These are phyloP conservation scores for Molossus alvarezi DNA, from an alignment of 2,797 vertebrate genomes.

Conservation along the genomic window DNA sequence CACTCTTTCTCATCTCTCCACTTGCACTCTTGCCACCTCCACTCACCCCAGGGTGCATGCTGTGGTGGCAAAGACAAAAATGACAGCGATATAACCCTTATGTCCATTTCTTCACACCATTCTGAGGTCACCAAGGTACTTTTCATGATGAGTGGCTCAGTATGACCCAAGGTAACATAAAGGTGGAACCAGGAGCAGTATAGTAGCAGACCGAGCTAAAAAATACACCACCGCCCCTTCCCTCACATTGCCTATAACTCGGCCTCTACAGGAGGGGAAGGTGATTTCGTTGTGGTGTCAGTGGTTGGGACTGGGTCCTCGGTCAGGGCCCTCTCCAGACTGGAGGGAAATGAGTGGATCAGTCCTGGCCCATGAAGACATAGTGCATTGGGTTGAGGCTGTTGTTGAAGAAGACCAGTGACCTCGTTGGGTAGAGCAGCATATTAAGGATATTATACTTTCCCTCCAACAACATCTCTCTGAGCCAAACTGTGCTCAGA, in stretches of 20 bases:
- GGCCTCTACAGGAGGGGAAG: not conserved
- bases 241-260: slow-evolving; percentile 72
- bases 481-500: slow-evolving; percentile 89
- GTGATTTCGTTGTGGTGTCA: slow-evolving; percentile 69
- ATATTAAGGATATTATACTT: slow-evolving; percentile 80
- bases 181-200: not conserved
- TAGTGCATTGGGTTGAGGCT: slow-evolving; percentile 91
- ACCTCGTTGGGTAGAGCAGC: slow-evolving; percentile 81
- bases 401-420: slow-evolving; percentile 90
- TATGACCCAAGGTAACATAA: not conserved
- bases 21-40: not conserved
- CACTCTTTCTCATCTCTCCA: not conserved
- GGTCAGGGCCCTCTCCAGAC: slow-evolving; percentile 91
- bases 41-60: not conserved
- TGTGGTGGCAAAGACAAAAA: not conserved
- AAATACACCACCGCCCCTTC: accelerated
- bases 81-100: not conserved
- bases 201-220: not conserved
- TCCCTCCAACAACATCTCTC: slow-evolving; percentile 79
- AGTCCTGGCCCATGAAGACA: slow-evolving; percentile 88
- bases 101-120: not conserved
- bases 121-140: not conserved
- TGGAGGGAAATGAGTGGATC: slow-evolving; percentile 88
- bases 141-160: not conserved
- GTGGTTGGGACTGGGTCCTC: slow-evolving; percentile 88